These are phyloP conservation scores for Caenorhabditis auriculariae DNA, from an alignment of 2,888 invertebrate species.

Conservation along the genomic window DNA sequence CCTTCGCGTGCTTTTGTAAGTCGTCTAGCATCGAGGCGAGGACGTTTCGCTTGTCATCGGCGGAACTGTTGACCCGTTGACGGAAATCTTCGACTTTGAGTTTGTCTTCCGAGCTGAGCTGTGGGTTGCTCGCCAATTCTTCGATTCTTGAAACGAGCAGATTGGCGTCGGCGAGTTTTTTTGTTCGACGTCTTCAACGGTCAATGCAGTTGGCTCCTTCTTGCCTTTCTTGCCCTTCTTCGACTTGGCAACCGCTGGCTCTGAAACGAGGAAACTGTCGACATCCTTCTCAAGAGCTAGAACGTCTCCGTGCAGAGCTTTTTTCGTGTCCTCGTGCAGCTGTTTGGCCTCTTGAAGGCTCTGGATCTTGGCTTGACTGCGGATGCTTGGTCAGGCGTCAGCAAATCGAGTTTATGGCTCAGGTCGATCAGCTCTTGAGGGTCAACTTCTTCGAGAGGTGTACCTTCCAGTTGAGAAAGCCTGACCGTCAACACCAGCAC, in stretches of 20 bases:
- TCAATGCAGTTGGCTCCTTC: conserved; percentile 24
- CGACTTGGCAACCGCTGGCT: no score
- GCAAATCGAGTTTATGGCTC: no score
- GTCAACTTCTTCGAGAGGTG: conserved; percentile 24
- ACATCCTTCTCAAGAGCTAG: conserved; percentile 16
- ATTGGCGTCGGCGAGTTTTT: conserved; percentile 16
- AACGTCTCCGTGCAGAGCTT: conserved; percentile 16
- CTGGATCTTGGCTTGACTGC: conserved; percentile 13
- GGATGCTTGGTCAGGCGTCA: conserved; percentile 1
- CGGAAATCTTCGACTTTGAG: conserved; percentile 6
- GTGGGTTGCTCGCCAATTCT: conserved; percentile 8
- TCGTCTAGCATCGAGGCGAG: conserved; percentile 25
- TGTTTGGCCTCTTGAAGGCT: conserved; percentile 20
- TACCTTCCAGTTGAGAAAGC: conserved; percentile 26
- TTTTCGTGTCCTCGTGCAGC: conserved; percentile 19
- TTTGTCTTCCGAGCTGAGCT: conserved; percentile 2
- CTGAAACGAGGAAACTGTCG: conserved; percentile 21
- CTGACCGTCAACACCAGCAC: conserved; percentile 22
- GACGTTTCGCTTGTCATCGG: conserved; percentile 9
- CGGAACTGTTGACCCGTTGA: conserved; percentile 1
- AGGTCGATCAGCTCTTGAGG: conserved; percentile 23
- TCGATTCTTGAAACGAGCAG: conserved; percentile 22
- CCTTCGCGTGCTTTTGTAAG: conserved; percentile 23
- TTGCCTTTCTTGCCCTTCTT: conserved; percentile 35
- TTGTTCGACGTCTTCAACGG: conserved; percentile 18